These are phyloP conservation scores for Apis cerana DNA, from an alignment of 1,140 invertebrate genomes.

Conservation along the genomic window DNA sequence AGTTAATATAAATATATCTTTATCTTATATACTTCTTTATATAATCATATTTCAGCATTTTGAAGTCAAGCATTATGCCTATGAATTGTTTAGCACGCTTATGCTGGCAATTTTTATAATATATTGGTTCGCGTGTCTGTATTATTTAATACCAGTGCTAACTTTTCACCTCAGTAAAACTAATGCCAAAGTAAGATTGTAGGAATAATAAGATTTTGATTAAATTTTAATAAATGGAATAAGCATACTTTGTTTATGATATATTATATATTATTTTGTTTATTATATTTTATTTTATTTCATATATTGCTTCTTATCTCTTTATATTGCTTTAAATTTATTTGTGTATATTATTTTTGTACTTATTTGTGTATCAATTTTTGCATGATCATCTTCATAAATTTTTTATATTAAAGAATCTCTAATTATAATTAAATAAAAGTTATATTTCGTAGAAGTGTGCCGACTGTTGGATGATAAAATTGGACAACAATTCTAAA, in stretches of 20 bases:
- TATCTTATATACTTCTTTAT: conserved; percentile 4
- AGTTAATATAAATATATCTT: background rate
- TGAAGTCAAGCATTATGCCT: conserved; percentile 63
- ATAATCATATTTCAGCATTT: conserved; percentile 67
- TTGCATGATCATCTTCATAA: too few species aligned
- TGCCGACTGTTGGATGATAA: conserved; percentile 68
- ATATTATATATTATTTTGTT: too few species aligned
- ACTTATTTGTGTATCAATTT: too few species aligned
- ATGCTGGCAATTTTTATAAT: conserved; percentile 71
- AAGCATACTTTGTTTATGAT: too few species aligned
- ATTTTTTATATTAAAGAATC: background rate
- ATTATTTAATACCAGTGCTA: conserved; percentile 69
- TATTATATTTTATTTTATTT: too few species aligned
- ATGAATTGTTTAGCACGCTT: conserved; percentile 65
- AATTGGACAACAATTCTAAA: conserved; percentile 45
- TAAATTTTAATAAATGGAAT: too few species aligned
- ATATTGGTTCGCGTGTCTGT: conserved; percentile 75
- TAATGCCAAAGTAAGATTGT: conserved; percentile 38
- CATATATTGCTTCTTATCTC: too few species aligned
- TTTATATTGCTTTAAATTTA: too few species aligned
- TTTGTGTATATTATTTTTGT: too few species aligned
- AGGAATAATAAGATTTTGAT: too few species aligned
- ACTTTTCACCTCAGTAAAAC: conserved; percentile 59
- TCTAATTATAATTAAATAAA: too few species aligned
- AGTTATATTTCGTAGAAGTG: conserved; percentile 64